Percentiles rank a stretch among this genome's conserved stretches.
These are phyloP conservation scores for Thaleichthys pacificus DNA, from an alignment of 2,797 vertebrate species.

Conservation along the genomic window DNA sequence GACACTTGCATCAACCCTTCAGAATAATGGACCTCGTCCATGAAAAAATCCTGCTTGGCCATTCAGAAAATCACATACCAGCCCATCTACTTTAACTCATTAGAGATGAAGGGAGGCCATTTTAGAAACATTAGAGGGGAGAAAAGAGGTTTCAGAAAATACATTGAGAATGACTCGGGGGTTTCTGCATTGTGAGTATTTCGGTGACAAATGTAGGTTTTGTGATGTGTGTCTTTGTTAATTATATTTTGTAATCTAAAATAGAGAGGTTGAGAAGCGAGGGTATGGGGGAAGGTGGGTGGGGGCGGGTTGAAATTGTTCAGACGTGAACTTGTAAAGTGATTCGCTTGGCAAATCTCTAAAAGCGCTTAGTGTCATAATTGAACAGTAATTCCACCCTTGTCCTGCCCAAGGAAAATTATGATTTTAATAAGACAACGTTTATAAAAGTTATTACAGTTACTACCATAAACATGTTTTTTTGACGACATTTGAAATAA, in stretches of 20 bases:
- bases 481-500: constrained; percentile 11
- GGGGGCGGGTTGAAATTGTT: constrained; percentile 21
- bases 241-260: constrained; percentile 23
- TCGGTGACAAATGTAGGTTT: constrained; percentile 15
- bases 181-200: too few species aligned
- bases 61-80: constrained; percentile 47
- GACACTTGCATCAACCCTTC: constrained; percentile 64
- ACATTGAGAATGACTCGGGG: too few species aligned
- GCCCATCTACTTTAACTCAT: constrained; percentile 37
- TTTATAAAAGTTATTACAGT: constrained; percentile 34
- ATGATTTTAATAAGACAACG: constrained; percentile 56
- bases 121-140: constrained; percentile 32
- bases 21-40: constrained; percentile 64
- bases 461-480: constrained; percentile 33
- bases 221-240: constrained; percentile 26
- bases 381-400: constrained; percentile 54
- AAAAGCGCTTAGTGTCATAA: constrained; percentile 59
- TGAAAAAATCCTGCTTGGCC: constrained; percentile 37
- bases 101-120: constrained; percentile 25
- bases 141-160: constrained; percentile 7
- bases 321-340: constrained; percentile 52
- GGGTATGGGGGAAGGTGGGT: too few species aligned
- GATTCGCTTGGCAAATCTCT: constrained; percentile 53
- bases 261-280: not conserved
- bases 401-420: constrained; percentile 46